These are phyloP conservation scores for Corydoras sp. DNA, from an alignment of 2,113 vertebrate genomes.

Conservation along the genomic window DNA sequence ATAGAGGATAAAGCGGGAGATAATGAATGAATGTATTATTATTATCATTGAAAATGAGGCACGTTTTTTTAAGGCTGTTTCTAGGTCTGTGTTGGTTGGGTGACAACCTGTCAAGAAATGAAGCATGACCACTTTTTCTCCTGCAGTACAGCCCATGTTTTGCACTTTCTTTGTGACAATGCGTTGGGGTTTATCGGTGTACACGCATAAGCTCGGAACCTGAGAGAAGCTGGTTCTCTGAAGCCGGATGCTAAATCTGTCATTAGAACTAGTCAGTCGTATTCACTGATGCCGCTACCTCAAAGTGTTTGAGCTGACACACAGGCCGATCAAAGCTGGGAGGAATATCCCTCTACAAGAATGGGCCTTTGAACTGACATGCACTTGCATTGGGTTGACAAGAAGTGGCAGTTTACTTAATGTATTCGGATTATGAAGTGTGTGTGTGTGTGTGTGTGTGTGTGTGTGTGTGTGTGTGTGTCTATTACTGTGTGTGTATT, in stretches of 20 bases:
- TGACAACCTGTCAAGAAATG: background rate
- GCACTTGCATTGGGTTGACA: constrained; percentile 39
- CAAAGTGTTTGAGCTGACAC: constrained; percentile 48
- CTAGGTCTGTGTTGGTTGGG: too few relatives aligned
- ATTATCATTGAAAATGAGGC: too few relatives aligned
- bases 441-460: background rate
- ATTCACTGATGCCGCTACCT: constrained; percentile 38
- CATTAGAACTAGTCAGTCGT: constrained; percentile 42
- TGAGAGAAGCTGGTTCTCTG: constrained; percentile 39
- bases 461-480: background rate
- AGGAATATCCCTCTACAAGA: constrained; percentile 38
- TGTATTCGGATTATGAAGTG: background rate
- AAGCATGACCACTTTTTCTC: background rate
- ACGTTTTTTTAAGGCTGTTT: too few relatives aligned
- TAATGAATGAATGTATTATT: too few relatives aligned
- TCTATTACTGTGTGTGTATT: background rate
- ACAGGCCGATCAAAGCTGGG: constrained; percentile 45
- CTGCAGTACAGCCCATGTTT: constrained; percentile 15
- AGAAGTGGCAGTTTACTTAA: constrained; percentile 25
- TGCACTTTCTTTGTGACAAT: constrained; percentile 33
- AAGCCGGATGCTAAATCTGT: constrained; percentile 36
- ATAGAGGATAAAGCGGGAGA: too few relatives aligned
- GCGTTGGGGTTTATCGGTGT: constrained; percentile 14
- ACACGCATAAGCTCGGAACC: constrained; percentile 40
- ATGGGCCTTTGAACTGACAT: constrained; percentile 49